These are phyloP conservation scores for Sarcophaga caerulescens DNA, from an alignment of 2,888 invertebrate genomes.

Conservation along the genomic window DNA sequence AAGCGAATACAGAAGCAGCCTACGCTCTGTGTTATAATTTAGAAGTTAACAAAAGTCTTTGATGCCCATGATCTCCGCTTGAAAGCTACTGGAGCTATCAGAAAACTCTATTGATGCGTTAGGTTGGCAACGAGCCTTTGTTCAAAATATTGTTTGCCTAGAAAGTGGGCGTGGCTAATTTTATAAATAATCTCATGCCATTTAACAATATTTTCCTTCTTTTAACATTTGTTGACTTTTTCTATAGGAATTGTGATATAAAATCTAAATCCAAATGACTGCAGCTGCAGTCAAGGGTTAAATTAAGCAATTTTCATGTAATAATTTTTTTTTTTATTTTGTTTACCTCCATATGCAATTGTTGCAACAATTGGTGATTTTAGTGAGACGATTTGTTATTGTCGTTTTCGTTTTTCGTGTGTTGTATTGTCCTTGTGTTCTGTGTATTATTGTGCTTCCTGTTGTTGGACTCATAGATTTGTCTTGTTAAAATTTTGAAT, in stretches of 20 bases:
- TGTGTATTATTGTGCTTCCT: constrained; percentile 27
- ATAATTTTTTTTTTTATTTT: constrained; percentile 8
- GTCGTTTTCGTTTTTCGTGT: not conserved
- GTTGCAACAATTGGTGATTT: not conserved
- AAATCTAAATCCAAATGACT: not conserved
- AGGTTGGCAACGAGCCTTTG: too few species aligned
- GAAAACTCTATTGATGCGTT: too few species aligned
- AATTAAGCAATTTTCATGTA: constrained; percentile 55
- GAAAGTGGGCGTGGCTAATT: too few species aligned
- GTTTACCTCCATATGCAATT: not conserved
- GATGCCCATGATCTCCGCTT: too few species aligned
- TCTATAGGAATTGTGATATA: not conserved
- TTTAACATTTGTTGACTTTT: not conserved
- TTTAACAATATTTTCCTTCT: not conserved
- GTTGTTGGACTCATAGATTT: constrained; percentile 56
- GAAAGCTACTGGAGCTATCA: too few species aligned
- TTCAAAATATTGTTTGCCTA: too few species aligned
- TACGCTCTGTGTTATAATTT: too few species aligned
- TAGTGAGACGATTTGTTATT: constrained; percentile 13
- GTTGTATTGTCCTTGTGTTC: not conserved
- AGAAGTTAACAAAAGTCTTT: too few species aligned
- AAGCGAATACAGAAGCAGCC: too few species aligned
- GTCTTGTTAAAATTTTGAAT: constrained; percentile 64
- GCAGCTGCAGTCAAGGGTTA: constrained; percentile 36
- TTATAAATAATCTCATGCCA: too few species aligned